Conservation (phyloP, 2,888 invertebrate genomes). For the Andrena praecox region DNA sequence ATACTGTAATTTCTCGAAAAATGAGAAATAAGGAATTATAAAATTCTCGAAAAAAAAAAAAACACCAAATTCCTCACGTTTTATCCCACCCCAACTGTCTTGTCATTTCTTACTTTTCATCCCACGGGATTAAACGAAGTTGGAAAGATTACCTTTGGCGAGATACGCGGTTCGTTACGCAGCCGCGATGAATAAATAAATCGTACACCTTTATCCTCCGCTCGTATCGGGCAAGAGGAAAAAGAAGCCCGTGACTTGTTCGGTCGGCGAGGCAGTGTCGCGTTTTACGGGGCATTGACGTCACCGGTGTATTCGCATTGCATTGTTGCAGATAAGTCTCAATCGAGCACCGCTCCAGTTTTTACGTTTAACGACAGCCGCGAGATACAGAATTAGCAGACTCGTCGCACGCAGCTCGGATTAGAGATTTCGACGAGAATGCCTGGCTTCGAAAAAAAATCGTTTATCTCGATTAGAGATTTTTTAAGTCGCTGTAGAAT, state of each 20-base stretch:
- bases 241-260: conserved; percentile 38
- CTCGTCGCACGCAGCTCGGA: conserved; percentile 27
- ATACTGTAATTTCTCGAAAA: no score
- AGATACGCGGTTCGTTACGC: neutral
- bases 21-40: no score
- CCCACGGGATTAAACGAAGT: neutral
- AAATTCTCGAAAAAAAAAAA: no score
- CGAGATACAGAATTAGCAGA: conserved; percentile 31
- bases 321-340: conserved; percentile 64
- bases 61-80: no score
- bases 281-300: conserved; percentile 65
- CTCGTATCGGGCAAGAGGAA: conserved; percentile 19
- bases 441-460: no score
- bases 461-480: no score
- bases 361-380: conserved; percentile 38
- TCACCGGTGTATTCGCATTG: conserved; percentile 67
- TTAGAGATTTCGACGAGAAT: conserved; percentile 19
- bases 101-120: no score
- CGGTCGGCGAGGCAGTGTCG: conserved; percentile 57
- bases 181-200: conserved; percentile 4
- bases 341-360: conserved; percentile 62
- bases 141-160: neutral
- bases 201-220: conserved; percentile 43
- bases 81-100: no score
- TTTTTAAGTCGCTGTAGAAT: no score